These are phyloP conservation scores for Diorhabda elongata DNA, from an alignment of 1,140 invertebrate genomes.

Conservation along the genomic window DNA sequence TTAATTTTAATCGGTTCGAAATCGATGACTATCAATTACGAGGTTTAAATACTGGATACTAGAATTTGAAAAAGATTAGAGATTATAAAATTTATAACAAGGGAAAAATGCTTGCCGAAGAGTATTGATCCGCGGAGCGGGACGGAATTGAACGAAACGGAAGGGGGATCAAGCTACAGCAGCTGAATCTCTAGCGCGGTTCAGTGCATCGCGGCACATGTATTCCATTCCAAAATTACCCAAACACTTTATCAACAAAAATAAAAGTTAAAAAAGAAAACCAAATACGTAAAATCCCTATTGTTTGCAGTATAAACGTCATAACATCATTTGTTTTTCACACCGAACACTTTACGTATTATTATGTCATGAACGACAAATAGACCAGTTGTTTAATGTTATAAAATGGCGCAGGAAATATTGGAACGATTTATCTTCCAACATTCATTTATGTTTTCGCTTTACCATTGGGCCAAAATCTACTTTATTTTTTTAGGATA, in stretches of 20 bases:
- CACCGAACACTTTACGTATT: background rate
- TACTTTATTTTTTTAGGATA: too few species aligned
- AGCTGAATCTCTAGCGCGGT: background rate
- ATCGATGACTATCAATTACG: background rate
- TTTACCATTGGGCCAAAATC: too few species aligned
- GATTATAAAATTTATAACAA: conserved; percentile 3
- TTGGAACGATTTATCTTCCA: too few species aligned
- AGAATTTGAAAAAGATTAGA: background rate
- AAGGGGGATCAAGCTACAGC: background rate
- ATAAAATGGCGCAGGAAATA: background rate
- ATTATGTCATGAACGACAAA: background rate
- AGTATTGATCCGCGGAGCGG: background rate
- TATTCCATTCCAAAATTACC: background rate
- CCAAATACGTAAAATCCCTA: background rate
- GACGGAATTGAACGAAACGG: background rate
- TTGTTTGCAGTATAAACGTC: background rate
- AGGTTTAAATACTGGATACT: background rate
- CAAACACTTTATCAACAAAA: background rate
- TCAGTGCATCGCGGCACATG: background rate
- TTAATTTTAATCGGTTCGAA: background rate
- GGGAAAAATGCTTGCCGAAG: conserved; percentile 1
- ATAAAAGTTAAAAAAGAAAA: background rate
- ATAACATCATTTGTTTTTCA: background rate
- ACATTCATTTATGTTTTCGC: too few species aligned
- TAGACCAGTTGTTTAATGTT: background rate